These are phyloP conservation scores for Anthopleura xanthogrammica DNA, from an alignment of 92 coral and sea anemone genomes.

Conservation along the genomic window DNA sequence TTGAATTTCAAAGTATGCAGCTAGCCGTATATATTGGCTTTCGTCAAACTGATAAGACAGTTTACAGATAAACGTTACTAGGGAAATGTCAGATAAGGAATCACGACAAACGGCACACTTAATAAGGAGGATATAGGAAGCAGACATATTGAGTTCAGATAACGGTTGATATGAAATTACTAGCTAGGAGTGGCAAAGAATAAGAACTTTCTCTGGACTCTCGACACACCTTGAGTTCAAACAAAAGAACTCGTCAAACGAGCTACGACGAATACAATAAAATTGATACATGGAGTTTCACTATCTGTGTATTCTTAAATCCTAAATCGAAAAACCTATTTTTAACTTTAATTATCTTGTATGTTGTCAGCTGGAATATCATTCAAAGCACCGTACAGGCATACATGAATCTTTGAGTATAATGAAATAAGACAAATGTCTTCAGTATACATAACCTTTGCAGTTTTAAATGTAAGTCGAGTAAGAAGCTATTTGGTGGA, in stretches of 20 bases:
- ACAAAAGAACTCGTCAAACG: not conserved
- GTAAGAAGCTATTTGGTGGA: not conserved
- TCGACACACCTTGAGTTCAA: conserved; percentile 1
- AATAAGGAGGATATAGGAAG: not conserved
- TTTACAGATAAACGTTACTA: conserved; percentile 10
- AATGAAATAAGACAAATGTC: not conserved
- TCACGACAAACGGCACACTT: conserved; percentile 10
- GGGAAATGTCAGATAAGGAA: not conserved
- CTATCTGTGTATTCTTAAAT: not conserved
- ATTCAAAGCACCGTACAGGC: too few relatives aligned
- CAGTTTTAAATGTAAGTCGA: not conserved
- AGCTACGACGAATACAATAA: not conserved
- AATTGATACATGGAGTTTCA: not conserved
- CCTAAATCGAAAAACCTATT: too few relatives aligned
- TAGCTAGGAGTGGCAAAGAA: not conserved
- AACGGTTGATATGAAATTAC: conserved; percentile 7
- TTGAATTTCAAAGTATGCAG: too few relatives aligned
- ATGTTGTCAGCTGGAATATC: too few relatives aligned
- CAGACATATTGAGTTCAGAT: not conserved
- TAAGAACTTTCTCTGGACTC: too few relatives aligned
- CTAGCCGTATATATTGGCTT: too few relatives aligned
- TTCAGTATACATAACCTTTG: not conserved
- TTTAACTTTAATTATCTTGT: too few relatives aligned
- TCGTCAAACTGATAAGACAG: not conserved
- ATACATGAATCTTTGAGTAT: too few relatives aligned